Base-by-base conservation (phyloP, 2,888 invertebrate species). In the Conistra vaccinii region DNA sequence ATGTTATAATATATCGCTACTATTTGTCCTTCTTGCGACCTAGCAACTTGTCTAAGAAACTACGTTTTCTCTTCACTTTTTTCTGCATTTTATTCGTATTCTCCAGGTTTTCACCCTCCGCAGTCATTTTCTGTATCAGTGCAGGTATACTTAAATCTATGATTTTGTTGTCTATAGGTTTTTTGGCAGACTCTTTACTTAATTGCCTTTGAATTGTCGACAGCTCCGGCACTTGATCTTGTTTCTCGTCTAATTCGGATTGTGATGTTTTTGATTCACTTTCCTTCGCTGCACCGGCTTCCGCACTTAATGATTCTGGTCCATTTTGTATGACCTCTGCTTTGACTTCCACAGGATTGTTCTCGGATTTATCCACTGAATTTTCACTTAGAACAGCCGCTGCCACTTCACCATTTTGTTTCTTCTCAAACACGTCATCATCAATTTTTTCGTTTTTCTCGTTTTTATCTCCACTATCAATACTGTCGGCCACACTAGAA, bases 11-110 rank as follows among this genome's bases (percentile, higher is more conserved):
- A 86, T 88, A 85, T 88, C 81, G 88, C 67, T 84, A 92, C 84
- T 92, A 93, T 87, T 93, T 93, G 91, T 87, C 87, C 82, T 94
- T 94, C 83, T 96, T 96, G 81, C 96, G 94, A 73, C 96, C 96
- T 82, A 96, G 90, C 63, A 96, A 92, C 89, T 96, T 96, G 85
- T 96, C 96, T 74, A 96, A 85, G 88, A 96, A 96, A 92, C 96
- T 96, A 80, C 96, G 91, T 94, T 96, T 96, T 89, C 96, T 91
- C 87, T 96, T 96, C 12, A 96, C 94, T 88, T 96, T 96, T 82
- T 93, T 95, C 32, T 90, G 89, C 63, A 89, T 90, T 75, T 91
- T 93, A 73, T 89, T 92, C 74, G 93, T 90, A 72, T 88, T 92
- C 84, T 95, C 95, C 82, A 94, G 86, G 76, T 90, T 91, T 14